Percentiles rank a stretch among this genome's conserved stretches.
These are phyloP conservation scores for Gila orcuttii DNA, from an alignment of 2,113 vertebrate species.

Conservation along the genomic window DNA sequence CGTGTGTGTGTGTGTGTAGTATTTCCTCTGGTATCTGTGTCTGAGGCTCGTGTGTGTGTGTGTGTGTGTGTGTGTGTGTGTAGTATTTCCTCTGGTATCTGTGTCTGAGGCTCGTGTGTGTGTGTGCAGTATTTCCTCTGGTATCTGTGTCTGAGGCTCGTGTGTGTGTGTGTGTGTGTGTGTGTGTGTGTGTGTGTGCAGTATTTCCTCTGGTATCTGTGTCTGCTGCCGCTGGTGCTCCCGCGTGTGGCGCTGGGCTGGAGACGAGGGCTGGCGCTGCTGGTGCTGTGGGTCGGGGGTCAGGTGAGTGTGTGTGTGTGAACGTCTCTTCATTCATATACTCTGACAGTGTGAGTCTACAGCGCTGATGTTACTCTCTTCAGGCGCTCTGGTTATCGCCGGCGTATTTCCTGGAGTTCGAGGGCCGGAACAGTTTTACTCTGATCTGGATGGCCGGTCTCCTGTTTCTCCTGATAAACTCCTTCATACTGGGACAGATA, in stretches of 20 bases:
- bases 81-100: too few relatives aligned
- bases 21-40: too few relatives aligned
- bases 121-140: too few relatives aligned
- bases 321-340: neutral
- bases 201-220: constrained; percentile 98
- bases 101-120: too few relatives aligned
- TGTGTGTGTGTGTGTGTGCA: constrained; percentile 53
- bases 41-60: too few relatives aligned
- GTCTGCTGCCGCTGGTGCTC: constrained; percentile 87
- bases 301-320: constrained; percentile 71
- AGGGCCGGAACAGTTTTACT: constrained; percentile 87
- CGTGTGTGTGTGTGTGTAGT: too few relatives aligned
- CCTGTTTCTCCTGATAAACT: constrained; percentile 88
- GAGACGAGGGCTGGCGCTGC: constrained; percentile 67
- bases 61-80: too few relatives aligned
- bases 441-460: constrained; percentile 87
- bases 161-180: too few relatives aligned
- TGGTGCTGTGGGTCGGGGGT: constrained; percentile 86
- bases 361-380: neutral
- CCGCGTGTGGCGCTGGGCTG: constrained; percentile 80
- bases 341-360: neutral
- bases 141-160: too few relatives aligned
- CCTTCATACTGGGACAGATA: constrained; percentile 83
- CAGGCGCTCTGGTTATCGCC: constrained; percentile 88
- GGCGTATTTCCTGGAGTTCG: constrained; percentile 91